Base-by-base conservation (phyloP, 2,797 vertebrate genomes). In the Hylomyscus alleni region DNA sequence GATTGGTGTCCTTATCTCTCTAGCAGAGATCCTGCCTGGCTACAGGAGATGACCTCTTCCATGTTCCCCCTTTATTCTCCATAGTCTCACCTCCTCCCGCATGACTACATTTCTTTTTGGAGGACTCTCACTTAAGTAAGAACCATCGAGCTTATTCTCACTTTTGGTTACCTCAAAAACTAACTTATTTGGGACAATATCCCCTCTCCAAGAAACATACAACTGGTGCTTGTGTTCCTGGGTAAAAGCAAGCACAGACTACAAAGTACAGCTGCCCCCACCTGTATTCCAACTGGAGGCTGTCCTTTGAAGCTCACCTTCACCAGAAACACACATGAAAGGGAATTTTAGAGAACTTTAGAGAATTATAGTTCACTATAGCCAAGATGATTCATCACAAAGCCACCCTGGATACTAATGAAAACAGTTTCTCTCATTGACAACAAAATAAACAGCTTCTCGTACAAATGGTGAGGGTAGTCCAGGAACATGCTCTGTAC, bases 121-220 rank as follows among this genome's bases (percentile, higher is more conserved):
- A 86, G 26, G 26, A 31, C 24, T 91, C 73, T 6, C 14, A 40
- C 40, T 6, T 85, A n/a, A 73, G 15, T 62, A 37, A 86, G 52
- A 12, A 77, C 24, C 11, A n/a, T 19, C 2, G 31, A 67, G 0
- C 29, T 44, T 34, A 24, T 40, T 77, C 83, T 87, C 4, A 24
- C 22, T 86, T 94, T 89, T 76, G 31, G 17, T 81, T 29, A 83
- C 87, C 47, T 86, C n/a, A 88, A 65, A 65, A 76, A 60, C 12
- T 14, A 78, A 75, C 22, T 78, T 47, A 54, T 26, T 81, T 75
- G 7, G 50, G 15, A 75, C 44, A 82, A 90, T 83, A 82, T 6
- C 37, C 31, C 56, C 94, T 90, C 94, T 90, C 52, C 26, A 29
- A 13, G 7, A 4, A 50, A 9, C 47, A 65, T 22, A 34, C 29